Base-by-base conservation (phyloP, 2,113 vertebrate species). In the Macquaria ambigua region DNA sequence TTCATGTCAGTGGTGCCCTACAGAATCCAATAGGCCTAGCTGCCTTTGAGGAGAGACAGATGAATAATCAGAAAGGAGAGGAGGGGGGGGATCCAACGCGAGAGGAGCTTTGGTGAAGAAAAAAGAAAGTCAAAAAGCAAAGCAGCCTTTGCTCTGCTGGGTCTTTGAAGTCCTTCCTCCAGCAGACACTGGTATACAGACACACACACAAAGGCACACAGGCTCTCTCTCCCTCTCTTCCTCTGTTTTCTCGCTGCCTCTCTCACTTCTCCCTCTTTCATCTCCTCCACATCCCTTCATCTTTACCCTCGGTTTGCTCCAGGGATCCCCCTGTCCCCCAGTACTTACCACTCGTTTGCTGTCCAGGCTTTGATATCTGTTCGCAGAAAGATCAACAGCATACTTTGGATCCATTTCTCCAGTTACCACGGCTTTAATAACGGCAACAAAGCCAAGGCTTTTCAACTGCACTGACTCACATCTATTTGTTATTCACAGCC, bases 401-500 rank as follows among this genome's bases (percentile, higher is more conserved):
- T 43, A 82, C 90, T 92, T 87, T 83, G 81, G 87, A 90, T 90
- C 81, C 87, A 79, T 90, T 90, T 93, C 88, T 93, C 82, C 89
- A 78, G 89, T 92, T 89, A 79, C 86, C 83, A 73, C 18, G 21
- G 77, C 87, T 92, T 92, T 92, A 92, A 90, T 91, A 90, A 88
- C 63, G 25, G 85, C 89, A 88, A 85, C 89, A 89, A 87, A 86
- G 86, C 90, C 77, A 37, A 66, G 86, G 90, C 84, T 91, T 90
- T 90, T 91, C 86, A 88, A 74, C 90, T 53, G 85, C 89, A 89
- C 90, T 84, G 89, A 86, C 92, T 93, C 83, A 70, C 83, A 87
- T 92, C 90, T 92, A 91, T 92, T 93, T 96, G 93, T 93, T 93
- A 96, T 96, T 94, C 93, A 93, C 79, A 91, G 89, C 93, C 92